Percentiles rank a stretch among this genome's conserved stretches.
Conservation (phyloP, 2,888 invertebrate species). For the Drosophila mercatorum region DNA sequence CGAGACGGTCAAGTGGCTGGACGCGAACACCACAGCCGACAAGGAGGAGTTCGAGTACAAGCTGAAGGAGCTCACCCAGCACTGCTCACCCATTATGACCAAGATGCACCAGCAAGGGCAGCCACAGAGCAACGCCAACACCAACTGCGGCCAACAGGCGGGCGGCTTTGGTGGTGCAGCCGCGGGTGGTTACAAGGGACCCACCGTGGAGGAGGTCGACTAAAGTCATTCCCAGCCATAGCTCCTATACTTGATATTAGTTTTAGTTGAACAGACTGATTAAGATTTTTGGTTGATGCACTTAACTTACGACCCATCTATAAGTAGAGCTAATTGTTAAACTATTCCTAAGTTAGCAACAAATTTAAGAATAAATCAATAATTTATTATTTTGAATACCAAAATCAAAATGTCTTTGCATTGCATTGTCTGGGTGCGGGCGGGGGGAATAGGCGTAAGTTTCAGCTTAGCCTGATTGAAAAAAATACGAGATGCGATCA, state of each 20-base stretch:
- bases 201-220: conserved; percentile 82
- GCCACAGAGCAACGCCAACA: conserved; percentile 31
- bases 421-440: not conserved
- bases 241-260: conserved; percentile 6
- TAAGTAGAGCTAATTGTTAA: not conserved
- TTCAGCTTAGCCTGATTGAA: too few species aligned
- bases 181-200: conserved; percentile 73
- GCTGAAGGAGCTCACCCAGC: conserved; percentile 56
- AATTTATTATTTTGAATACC: conserved; percentile 79
- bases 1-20: conserved; percentile 87
- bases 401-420: conserved; percentile 78
- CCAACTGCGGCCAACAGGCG: conserved; percentile 85
- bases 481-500: too few species aligned
- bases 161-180: conserved; percentile 12
- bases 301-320: not conserved
- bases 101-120: conserved; percentile 77
- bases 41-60: conserved; percentile 89
- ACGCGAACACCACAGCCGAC: conserved; percentile 90
- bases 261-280: conserved; percentile 27
- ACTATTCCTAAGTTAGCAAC: conserved; percentile 1
- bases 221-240: conserved; percentile 50
- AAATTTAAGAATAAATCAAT: not conserved
- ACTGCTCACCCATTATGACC: conserved; percentile 86
- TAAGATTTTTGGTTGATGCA: conserved; percentile 6
- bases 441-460: too few species aligned